Percentiles rank a stretch among this genome's conserved stretches.
phyloP scores from a whole-genome alignment of 2,888 invertebrate genomes.

The Zygogramma bicolorata region DNA sequence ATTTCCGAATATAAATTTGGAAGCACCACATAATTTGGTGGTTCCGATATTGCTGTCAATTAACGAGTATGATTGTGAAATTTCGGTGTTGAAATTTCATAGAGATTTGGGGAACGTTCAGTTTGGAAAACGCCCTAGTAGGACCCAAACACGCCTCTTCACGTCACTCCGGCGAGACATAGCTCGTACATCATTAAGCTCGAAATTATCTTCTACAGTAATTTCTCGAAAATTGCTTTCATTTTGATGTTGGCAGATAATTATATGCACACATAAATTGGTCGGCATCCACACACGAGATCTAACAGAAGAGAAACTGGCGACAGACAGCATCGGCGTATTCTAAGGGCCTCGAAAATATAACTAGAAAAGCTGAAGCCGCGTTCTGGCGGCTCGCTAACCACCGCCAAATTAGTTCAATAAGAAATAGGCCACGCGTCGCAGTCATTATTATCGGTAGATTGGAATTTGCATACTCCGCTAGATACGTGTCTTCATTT shows the following conservation, averaged over 20 bases:
- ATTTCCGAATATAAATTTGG: no score
- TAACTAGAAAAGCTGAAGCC: slow-evolving; percentile 60
- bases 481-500: slow-evolving; percentile 65
- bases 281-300: slow-evolving; percentile 42
- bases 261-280: slow-evolving; percentile 45
- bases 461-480: slow-evolving; percentile 64
- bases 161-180: background rate
- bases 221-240: slow-evolving; percentile 36
- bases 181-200: slow-evolving; percentile 17
- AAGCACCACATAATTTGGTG: no score
- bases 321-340: background rate
- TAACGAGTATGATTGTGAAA: no score
- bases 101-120: background rate
- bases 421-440: slow-evolving; percentile 69
- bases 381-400: slow-evolving; percentile 59
- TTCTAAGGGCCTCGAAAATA: slow-evolving; percentile 47
- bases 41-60: no score
- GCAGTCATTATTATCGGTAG: slow-evolving; percentile 66
- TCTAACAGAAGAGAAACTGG: slow-evolving; percentile 15
- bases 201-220: slow-evolving; percentile 46
- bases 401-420: slow-evolving; percentile 68
- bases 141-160: background rate
- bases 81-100: no score
- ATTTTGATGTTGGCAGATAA: slow-evolving; percentile 35
- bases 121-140: background rate